phyloP scores from a whole-genome alignment of 2,888 invertebrate genomes.

The Gnatocerus cornutus region DNA sequence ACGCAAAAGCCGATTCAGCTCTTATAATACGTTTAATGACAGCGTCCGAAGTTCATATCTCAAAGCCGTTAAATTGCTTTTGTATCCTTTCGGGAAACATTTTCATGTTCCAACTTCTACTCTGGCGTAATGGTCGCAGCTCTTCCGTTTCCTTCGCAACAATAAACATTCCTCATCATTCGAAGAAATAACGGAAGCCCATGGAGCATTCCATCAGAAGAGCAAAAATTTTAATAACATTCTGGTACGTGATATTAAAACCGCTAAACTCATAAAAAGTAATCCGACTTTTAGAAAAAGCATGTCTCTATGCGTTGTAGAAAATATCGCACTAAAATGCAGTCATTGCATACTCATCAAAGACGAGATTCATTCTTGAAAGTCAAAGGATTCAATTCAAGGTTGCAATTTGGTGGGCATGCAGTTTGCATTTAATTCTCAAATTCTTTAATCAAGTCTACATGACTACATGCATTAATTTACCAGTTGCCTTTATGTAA shows the following conservation, averaged over 20 bases:
- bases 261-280: slow-evolving; percentile 8
- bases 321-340: slow-evolving; percentile 14
- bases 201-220: not conserved
- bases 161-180: slow-evolving; percentile 32
- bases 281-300: slow-evolving; percentile 1
- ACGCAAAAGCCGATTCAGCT: slow-evolving; percentile 45
- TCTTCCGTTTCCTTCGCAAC: slow-evolving; percentile 25
- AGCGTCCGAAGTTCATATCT: slow-evolving; percentile 58
- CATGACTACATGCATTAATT: too few relatives aligned
- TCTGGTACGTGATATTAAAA: slow-evolving; percentile 12
- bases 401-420: slow-evolving; percentile 31
- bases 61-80: slow-evolving; percentile 60
- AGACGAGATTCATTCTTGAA: slow-evolving; percentile 12
- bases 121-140: slow-evolving; percentile 18
- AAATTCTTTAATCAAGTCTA: too few relatives aligned
- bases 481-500: too few relatives aligned
- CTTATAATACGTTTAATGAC: slow-evolving; percentile 54
- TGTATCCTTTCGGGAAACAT: slow-evolving; percentile 60
- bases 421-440: slow-evolving; percentile 21
- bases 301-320: slow-evolving; percentile 1
- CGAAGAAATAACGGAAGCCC: slow-evolving; percentile 3
- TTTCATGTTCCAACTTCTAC: slow-evolving; percentile 60
- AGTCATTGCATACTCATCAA: slow-evolving; percentile 10
- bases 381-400: slow-evolving; percentile 25
- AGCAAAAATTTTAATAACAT: slow-evolving; percentile 3